Evolutionary conservation across 1,140 invertebrate genomes (phyloP).

Genomic region (Eciton burchellii): DNA sequence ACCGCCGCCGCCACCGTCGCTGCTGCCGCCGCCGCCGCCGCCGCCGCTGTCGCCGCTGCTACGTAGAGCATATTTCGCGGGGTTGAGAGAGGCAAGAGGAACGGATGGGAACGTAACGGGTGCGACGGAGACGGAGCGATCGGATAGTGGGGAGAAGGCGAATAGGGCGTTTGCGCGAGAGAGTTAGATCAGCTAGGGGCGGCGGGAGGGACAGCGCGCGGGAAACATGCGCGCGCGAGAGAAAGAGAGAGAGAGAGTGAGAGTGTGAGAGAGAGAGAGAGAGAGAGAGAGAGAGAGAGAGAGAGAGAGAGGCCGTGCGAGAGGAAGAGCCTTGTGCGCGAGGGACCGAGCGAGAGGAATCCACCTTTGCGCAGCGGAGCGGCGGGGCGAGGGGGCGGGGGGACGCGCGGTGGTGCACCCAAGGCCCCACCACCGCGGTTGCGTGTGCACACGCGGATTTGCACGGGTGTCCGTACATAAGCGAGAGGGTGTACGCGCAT

Average conservation of each 20-base stretch:
- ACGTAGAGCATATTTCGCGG: slow-evolving; percentile 60
- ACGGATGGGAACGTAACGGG: slow-evolving; percentile 23
- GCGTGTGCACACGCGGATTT: not conserved
- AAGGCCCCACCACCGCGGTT: slow-evolving; percentile 3
- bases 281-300: no score
- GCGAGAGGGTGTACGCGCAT: slow-evolving; percentile 14
- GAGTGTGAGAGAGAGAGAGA: slow-evolving; percentile 16
- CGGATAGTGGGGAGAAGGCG: slow-evolving; percentile 37
- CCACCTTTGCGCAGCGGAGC: no score
- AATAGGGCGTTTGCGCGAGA: slow-evolving; percentile 48
- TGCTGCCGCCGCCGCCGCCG: not conserved
- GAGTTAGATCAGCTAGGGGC: slow-evolving; percentile 28
- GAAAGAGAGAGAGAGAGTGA: slow-evolving; percentile 17
- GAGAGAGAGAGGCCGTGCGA: slow-evolving; percentile 22
- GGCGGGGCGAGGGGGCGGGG: not conserved
- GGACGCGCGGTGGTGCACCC: slow-evolving; percentile 31
- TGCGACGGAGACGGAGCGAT: not conserved
- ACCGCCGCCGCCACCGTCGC: slow-evolving; percentile 32
- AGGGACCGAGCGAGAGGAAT: not conserved
- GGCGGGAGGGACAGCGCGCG: slow-evolving; percentile 12
- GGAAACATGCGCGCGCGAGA: slow-evolving; percentile 55
- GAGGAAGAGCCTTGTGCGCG: no score
- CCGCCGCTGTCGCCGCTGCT: slow-evolving; percentile 42
- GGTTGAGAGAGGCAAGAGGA: not conserved
- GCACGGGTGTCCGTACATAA: not conserved